These are phyloP conservation scores for Charaxes varanes DNA, from an alignment of 1,140 invertebrate species.

Conservation along the genomic window DNA sequence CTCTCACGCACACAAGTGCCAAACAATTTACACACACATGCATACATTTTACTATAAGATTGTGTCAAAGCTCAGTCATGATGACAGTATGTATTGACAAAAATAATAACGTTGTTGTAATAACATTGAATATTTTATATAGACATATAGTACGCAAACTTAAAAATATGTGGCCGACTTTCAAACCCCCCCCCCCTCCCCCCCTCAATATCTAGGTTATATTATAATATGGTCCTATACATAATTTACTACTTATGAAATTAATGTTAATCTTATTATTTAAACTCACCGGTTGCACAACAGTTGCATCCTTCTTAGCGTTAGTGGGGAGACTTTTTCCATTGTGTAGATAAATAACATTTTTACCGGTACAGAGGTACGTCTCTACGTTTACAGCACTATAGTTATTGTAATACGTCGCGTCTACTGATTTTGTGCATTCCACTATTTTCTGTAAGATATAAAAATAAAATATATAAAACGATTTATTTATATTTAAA, in stretches of 20 bases:
- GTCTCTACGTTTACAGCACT: conserved; percentile 25
- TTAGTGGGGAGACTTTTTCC: conserved; percentile 15
- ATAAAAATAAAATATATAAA: conserved; percentile 10
- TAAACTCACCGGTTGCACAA: conserved; percentile 24
- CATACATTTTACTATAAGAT: too few species aligned
- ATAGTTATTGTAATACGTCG: conserved; percentile 25
- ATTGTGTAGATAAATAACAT: conserved; percentile 32
- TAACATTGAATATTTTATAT: too few species aligned
- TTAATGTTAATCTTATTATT: neutral
- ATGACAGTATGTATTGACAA: too few species aligned
- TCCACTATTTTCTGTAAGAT: conserved; percentile 40
- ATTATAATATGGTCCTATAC: neutral
- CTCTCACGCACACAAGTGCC: too few species aligned
- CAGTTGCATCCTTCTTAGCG: conserved; percentile 21
- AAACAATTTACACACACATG: too few species aligned
- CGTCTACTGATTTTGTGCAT: conserved; percentile 39
- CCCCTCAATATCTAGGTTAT: too few species aligned
- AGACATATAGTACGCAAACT: too few species aligned
- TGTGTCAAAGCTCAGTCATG: too few species aligned
- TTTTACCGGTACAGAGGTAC: conserved; percentile 34
- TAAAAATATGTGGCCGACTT: too few species aligned
- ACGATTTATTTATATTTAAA: conserved; percentile 2
- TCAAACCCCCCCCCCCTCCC: too few species aligned
- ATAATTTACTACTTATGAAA: neutral
- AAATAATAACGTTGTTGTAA: too few species aligned